Conservation (phyloP, 2,113 vertebrate species). For the Smithornis capensis region DNA sequence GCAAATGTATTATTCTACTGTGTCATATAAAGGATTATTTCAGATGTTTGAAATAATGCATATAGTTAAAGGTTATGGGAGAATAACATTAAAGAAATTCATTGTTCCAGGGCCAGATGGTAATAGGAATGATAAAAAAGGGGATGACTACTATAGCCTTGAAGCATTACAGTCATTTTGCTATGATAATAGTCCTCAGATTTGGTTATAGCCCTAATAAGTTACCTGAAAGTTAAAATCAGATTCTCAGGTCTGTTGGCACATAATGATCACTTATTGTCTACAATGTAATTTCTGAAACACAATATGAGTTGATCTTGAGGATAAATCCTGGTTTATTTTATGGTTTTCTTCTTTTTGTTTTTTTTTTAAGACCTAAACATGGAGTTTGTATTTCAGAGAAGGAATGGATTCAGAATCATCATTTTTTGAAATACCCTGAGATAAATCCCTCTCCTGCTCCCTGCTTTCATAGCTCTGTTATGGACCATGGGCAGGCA, state of each 20-base stretch:
- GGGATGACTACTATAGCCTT: constrained; percentile 43
- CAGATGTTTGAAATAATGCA: constrained; percentile 22
- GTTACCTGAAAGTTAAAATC: constrained; percentile 62
- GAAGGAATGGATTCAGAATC: background rate
- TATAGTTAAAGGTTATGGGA: constrained; percentile 52
- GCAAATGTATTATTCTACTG: constrained; percentile 4
- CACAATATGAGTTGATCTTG: background rate
- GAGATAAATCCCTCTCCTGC: background rate
- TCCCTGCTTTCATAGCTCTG: background rate
- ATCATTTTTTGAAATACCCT: background rate
- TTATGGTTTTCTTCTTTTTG: background rate
- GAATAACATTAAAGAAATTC: constrained; percentile 43
- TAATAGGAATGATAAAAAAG: constrained; percentile 55
- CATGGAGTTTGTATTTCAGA: background rate
- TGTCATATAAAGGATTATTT: constrained; percentile 32
- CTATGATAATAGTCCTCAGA: constrained; percentile 59
- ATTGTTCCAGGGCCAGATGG: constrained; percentile 28
- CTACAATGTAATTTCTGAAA: constrained; percentile 14
- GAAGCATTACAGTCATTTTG: constrained; percentile 61
- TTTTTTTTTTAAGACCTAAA: background rate
- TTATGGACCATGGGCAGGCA: background rate
- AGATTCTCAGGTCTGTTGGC: constrained; percentile 7
- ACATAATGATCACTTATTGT: constrained; percentile 20
- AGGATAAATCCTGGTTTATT: background rate
- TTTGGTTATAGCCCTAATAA: constrained; percentile 48